phyloP scores from a whole-genome alignment of 2,797 vertebrate species.

The Margarornis squamiger region DNA sequence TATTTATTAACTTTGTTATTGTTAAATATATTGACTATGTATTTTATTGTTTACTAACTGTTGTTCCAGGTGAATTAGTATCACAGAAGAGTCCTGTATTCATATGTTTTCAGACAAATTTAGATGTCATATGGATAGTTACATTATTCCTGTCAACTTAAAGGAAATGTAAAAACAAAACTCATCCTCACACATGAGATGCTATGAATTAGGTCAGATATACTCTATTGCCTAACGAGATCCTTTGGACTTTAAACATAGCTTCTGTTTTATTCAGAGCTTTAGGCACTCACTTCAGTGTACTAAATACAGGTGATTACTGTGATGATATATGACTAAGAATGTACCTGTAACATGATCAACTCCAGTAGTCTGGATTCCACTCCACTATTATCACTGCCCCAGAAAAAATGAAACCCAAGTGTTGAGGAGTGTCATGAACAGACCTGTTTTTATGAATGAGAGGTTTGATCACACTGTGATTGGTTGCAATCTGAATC shows the following conservation, averaged over 20 bases:
- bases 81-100: background rate
- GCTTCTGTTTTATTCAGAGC: background rate
- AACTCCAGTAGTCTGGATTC: background rate
- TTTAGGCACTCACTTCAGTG: background rate
- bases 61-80: background rate
- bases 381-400: background rate
- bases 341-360: fast-evolving
- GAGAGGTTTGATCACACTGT: background rate
- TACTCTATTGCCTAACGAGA: background rate
- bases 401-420: background rate
- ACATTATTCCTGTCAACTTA: background rate
- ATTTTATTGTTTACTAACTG: background rate
- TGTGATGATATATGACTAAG: background rate
- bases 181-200: background rate
- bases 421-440: background rate
- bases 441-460: background rate
- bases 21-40: background rate
- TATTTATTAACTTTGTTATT: background rate
- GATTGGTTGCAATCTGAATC: background rate
- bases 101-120: background rate
- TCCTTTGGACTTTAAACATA: background rate
- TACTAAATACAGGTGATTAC: background rate
- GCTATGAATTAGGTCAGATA: background rate
- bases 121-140: background rate
- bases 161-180: background rate